A percentile compares a stretch with the other conserved stretches of the same genome.
phyloP scores from a whole-genome alignment of 2,888 invertebrate genomes.

The Drosophila histrio region DNA sequence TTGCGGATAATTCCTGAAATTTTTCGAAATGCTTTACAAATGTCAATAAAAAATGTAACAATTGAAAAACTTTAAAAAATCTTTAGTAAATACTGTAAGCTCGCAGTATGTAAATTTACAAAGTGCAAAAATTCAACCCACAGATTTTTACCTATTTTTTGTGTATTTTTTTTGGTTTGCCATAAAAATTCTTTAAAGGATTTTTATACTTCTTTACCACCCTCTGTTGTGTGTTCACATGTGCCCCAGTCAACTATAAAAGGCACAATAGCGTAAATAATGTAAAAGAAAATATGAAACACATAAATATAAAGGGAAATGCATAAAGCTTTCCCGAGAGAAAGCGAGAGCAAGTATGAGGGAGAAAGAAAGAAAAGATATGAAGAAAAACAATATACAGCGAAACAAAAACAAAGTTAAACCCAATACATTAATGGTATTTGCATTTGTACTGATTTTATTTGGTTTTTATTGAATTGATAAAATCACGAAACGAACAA shows the following conservation, averaged over 20 bases:
- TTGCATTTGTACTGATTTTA: slow-evolving; percentile 83
- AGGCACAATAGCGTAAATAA: slow-evolving; percentile 64
- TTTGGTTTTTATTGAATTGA: slow-evolving; percentile 83
- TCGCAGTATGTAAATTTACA: background rate
- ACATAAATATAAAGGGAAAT: slow-evolving; percentile 62
- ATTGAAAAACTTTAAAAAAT: background rate
- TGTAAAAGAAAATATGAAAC: slow-evolving; percentile 58
- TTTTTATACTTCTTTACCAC: background rate
- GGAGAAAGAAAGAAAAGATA: background rate
- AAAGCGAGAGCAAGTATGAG: background rate
- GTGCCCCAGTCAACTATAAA: slow-evolving; percentile 68
- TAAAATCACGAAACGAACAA: slow-evolving; percentile 74
- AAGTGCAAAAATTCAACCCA: background rate
- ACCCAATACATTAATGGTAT: slow-evolving; percentile 82
- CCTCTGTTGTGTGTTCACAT: slow-evolving; percentile 23
- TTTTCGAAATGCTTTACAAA: background rate
- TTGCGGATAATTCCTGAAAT: background rate
- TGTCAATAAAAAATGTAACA: background rate
- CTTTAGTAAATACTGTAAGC: background rate
- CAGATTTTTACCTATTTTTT: slow-evolving; percentile 7
- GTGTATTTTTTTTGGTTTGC: background rate
- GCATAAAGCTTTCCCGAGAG: slow-evolving; percentile 43
- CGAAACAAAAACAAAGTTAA: slow-evolving; percentile 75
- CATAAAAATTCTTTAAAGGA: slow-evolving; percentile 22
- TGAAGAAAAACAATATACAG: slow-evolving; percentile 46